Evolutionary conservation across 2,113 vertebrate genomes (phyloP), one percentile per base, ranked within the genome.

Genomic region (Bombycilla garrulus): DNA sequence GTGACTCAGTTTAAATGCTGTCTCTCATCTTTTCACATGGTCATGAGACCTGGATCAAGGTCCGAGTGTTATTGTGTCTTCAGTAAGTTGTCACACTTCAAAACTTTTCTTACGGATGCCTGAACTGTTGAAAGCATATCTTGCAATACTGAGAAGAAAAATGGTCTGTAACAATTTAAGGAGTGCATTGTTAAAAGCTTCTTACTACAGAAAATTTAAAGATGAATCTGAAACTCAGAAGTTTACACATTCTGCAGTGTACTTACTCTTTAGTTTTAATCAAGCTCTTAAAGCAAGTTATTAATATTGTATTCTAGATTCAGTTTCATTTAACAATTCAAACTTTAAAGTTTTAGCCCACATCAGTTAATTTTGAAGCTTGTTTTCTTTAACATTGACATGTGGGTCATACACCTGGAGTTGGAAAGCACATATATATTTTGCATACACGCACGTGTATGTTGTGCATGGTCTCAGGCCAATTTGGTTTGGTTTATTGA

Each of bases 191-290:
- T 33, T 70, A 31, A 20, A 74, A 51, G 53, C 44, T 45, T 81
- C 7, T 21, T 81, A 9, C 12, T 33, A 11, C 23, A 57, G n/a
- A 48, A 65, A 62, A 64, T 28, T 33, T 92, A 31, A 65, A 67
- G 40, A 50, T 74, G 5, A 42, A 87, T 69, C 38, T 29, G n/a
- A 21, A 73, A 17, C 15, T 11, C 47, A 23, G 58, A 38, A 28
- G 11, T n/a, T 57, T 50, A 25, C 24, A 35, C 2, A 1, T 78
- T 81, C 40, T 90, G n/a, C 45, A 31, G 40, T 1, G 0, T 64
- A 47, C 7, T 64, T 47, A 47, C 19, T 56, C 11, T 51, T 28
- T 47, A 40, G 25, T 56, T 92, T 90, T 86, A 33, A 29, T 40
- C 8, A 62, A 26, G 9, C 28, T 70, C 69, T 80, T 70, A 4